A percentile compares a stretch with the other conserved stretches of the same genome.
Conservation (phyloP, 2,797 vertebrate species). For the Chelmon rostratus region DNA sequence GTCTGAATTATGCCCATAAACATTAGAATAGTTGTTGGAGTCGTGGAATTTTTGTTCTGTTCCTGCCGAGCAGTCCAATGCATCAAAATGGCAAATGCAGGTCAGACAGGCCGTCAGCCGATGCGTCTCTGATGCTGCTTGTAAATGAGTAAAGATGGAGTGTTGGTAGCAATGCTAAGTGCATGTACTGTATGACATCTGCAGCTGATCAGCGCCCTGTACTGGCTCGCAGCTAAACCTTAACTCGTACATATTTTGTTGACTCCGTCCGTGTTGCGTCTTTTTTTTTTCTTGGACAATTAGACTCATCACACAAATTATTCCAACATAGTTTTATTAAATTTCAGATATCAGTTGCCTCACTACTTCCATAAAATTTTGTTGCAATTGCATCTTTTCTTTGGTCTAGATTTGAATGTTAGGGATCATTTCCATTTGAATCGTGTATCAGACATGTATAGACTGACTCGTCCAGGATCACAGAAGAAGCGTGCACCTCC, state of each 20-base stretch:
- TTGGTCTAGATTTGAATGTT: not conserved
- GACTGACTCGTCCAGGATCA: slow-evolving; percentile 19
- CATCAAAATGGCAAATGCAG: slow-evolving; percentile 40
- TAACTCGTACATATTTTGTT: not conserved
- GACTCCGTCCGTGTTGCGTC: not conserved
- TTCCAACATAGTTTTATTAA: not conserved
- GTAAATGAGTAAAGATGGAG: slow-evolving; percentile 13
- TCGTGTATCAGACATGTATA: not conserved
- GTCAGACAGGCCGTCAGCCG: slow-evolving; percentile 21
- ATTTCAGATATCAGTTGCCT: not conserved
- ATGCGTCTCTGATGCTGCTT: slow-evolving; percentile 14
- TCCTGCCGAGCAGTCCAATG: slow-evolving; percentile 6
- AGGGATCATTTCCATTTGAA: slow-evolving; percentile 6
- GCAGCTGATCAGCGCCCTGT: not conserved
- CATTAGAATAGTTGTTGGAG: slow-evolving; percentile 10
- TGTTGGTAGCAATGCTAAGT: not conserved
- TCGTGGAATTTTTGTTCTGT: not conserved
- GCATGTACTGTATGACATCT: slow-evolving; percentile 2
- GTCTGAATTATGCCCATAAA: slow-evolving; percentile 17
- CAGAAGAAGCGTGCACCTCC: slow-evolving; percentile 21
- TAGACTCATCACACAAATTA: not conserved
- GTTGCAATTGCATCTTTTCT: not conserved
- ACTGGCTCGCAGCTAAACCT: not conserved
- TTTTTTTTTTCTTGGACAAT: not conserved
- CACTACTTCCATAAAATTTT: not conserved